Evolutionary conservation across 1,140 invertebrate species (phyloP).

Genomic region (Dendroctonus ponderosae): DNA sequence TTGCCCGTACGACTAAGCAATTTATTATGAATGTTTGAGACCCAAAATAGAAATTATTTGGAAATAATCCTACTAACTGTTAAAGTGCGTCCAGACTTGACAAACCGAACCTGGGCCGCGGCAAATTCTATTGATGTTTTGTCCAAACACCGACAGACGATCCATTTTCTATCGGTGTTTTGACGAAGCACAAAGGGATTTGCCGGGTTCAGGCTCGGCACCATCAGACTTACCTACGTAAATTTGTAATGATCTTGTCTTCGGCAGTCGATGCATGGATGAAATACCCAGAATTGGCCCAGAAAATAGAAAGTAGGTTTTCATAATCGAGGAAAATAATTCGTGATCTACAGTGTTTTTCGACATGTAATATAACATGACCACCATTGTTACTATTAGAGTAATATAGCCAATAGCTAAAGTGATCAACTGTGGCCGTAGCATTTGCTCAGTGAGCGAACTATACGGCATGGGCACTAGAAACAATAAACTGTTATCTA

Average conservation of each 20-base stretch:
- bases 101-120: no score
- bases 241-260: not conserved
- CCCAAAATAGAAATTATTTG: no score
- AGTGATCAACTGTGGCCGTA: not conserved
- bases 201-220: no score
- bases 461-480: not conserved
- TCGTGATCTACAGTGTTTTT: not conserved
- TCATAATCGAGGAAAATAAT: not conserved
- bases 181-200: no score
- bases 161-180: no score
- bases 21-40: no score
- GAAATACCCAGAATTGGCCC: not conserved
- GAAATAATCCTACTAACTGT: no score
- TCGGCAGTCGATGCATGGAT: not conserved
- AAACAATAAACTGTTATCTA: constrained; percentile 10
- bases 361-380: constrained; percentile 1
- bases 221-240: not conserved
- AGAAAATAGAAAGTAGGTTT: constrained; percentile 12
- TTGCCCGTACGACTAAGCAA: not conserved
- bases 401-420: not conserved
- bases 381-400: not conserved
- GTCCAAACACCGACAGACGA: no score
- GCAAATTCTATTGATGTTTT: no score
- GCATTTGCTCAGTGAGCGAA: not conserved
- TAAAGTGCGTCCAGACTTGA: no score